A percentile compares a stretch with the other conserved stretches of the same genome.
phyloP scores from a whole-genome alignment of 1,140 invertebrate species.

The Halictus rubicundus region DNA sequence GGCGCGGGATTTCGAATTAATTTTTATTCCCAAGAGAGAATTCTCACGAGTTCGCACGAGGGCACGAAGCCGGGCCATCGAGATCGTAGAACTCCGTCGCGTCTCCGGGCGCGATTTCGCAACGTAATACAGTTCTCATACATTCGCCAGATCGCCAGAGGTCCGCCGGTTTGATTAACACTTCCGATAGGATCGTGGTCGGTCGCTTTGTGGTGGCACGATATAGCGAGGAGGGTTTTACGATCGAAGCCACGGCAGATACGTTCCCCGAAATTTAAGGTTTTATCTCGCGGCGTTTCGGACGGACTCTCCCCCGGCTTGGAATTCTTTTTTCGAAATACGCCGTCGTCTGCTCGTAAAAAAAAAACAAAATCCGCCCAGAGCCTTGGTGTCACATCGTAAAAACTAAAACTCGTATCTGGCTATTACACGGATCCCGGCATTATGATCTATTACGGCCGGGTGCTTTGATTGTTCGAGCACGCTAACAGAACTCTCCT shows the following conservation, averaged over 20 bases:
- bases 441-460: constrained; percentile 44
- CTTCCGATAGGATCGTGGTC: constrained; percentile 28
- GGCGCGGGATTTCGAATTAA: too few species aligned
- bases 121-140: not conserved
- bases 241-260: constrained; percentile 52
- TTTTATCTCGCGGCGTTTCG: constrained; percentile 51
- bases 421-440: constrained; percentile 7
- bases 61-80: not conserved
- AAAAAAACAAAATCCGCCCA: constrained; percentile 37
- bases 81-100: not conserved
- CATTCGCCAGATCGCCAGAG: constrained; percentile 12
- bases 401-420: constrained; percentile 49
- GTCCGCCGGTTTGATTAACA: constrained; percentile 48
- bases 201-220: constrained; percentile 31
- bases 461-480: not conserved
- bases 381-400: constrained; percentile 38
- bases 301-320: constrained; percentile 2
- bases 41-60: not conserved
- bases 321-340: constrained; percentile 53
- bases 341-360: constrained; percentile 54
- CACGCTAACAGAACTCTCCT: not conserved
- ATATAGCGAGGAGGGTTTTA: constrained; percentile 49
- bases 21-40: too few species aligned
- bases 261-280: constrained; percentile 56
- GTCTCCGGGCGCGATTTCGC: not conserved